phyloP scores from a whole-genome alignment of 2,888 invertebrate genomes.

The Herminia tarsipennalis region DNA sequence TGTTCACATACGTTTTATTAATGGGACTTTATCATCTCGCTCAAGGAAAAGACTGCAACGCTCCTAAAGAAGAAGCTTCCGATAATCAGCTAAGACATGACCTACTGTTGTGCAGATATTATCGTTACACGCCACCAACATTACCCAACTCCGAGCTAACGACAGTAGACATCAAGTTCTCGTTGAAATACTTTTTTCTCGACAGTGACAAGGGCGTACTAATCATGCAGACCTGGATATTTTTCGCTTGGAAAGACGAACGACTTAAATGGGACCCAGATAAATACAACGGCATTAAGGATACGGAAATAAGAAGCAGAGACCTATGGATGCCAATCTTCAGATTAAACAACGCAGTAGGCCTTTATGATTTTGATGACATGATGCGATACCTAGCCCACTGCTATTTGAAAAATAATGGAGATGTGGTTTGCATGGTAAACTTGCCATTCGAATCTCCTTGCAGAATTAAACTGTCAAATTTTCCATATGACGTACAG shows the following conservation, averaged over 20 bases:
- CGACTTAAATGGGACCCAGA: slow-evolving; percentile 54
- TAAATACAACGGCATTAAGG: slow-evolving; percentile 43
- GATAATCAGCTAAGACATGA: slow-evolving; percentile 39
- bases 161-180: slow-evolving; percentile 33
- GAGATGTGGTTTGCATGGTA: slow-evolving; percentile 31
- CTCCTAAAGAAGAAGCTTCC: slow-evolving; percentile 24
- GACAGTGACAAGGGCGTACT: slow-evolving; percentile 43
- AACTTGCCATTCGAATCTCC: slow-evolving; percentile 7
- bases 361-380: slow-evolving; percentile 13
- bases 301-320: slow-evolving; percentile 3
- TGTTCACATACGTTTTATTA: slow-evolving; percentile 15
- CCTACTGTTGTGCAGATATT: slow-evolving; percentile 6
- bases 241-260: slow-evolving; percentile 44
- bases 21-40: slow-evolving; percentile 8
- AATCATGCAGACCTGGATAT: slow-evolving; percentile 31
- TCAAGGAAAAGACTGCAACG: slow-evolving; percentile 15
- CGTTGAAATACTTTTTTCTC: slow-evolving; percentile 49
- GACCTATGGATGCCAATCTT: slow-evolving; percentile 48
- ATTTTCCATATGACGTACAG: slow-evolving; percentile 58
- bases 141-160: slow-evolving; percentile 11
- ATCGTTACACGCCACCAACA: background rate
- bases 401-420: slow-evolving; percentile 39
- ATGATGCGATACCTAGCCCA: slow-evolving; percentile 2
- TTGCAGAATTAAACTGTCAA: slow-evolving; percentile 44
- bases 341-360: slow-evolving; percentile 36